Base-by-base conservation (phyloP, 2,888 invertebrate species). In the Ormia ochracea region DNA sequence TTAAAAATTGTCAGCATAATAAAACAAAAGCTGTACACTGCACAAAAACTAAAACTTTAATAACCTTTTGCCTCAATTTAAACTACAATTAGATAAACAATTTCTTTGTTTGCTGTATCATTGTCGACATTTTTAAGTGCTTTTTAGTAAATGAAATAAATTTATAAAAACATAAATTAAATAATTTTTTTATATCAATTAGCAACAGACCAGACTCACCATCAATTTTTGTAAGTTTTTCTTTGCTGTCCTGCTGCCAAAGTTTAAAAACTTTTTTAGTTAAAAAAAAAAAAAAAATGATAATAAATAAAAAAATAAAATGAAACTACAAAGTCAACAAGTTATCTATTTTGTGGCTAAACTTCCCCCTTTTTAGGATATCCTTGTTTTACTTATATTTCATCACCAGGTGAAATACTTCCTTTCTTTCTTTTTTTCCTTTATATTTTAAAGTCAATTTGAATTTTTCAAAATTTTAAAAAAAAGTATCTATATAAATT, bases 261-360 rank as follows among this genome's bases (percentile, higher is more conserved):
- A 54, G 65, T 36, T 36, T 52, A 1, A 23, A 3, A 17, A 28
- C 2, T 56, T 52, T 31, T 4, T 59, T 17, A 5, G 52, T 19
- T 7, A 12, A 21, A 36, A 17, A 38, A 23, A 1, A 41, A 41
- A 38, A 14, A 68, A 3, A 3, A 48, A 26, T 1, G 12, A 26
- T 38, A 23, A 5, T 3, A 59, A 31, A 59, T 56, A 69, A 70
- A 50, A 38, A 36, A 14, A 58, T 17, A 61, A 33, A 68, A 58
- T 43, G n/a, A n/a, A 82, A 82, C 61, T 82, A 82, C 82, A 79
- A 81, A 83, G 83, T 83, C 79, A 80, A 76, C 83, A 83, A 82
- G 82, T 83, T 83, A 82, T 83, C 82, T 82, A 81, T 82, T 83
- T 82, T 83, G 82, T 82, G 82, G 83, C 58, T 82, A 81, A 81